Percentiles rank a stretch among this genome's conserved stretches.
These are phyloP conservation scores for Congeria kusceri DNA, from an alignment of 2,888 invertebrate genomes.

Conservation along the genomic window DNA sequence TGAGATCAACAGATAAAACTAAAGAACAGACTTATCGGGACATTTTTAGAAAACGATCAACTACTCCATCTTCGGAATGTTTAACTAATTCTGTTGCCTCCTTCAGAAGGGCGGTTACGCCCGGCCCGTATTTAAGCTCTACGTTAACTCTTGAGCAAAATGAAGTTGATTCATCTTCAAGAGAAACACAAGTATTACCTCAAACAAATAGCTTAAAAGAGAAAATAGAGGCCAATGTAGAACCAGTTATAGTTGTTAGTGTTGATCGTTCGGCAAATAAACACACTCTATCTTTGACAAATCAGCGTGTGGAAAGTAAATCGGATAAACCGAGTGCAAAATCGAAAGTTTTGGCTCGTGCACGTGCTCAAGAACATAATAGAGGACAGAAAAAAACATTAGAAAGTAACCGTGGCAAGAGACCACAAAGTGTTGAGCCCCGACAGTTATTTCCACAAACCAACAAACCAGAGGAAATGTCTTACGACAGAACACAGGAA, in stretches of 20 bases:
- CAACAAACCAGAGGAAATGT: slow-evolving; percentile 13
- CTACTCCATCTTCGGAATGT: slow-evolving; percentile 70
- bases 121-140: slow-evolving; percentile 60
- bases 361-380: slow-evolving; percentile 49
- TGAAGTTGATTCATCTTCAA: slow-evolving; percentile 42
- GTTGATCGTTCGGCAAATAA: slow-evolving; percentile 63
- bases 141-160: slow-evolving; percentile 40
- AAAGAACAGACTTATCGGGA: slow-evolving; percentile 70
- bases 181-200: slow-evolving; percentile 45
- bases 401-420: slow-evolving; percentile 42
- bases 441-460: slow-evolving; percentile 50
- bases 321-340: slow-evolving; percentile 12
- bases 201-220: slow-evolving; percentile 51
- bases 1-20: slow-evolving; percentile 34
- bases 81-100: slow-evolving; percentile 10
- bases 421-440: slow-evolving; percentile 68
- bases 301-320: neutral
- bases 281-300: slow-evolving; percentile 52
- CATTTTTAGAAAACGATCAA: slow-evolving; percentile 71
- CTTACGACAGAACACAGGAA: slow-evolving; percentile 74
- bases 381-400: slow-evolving; percentile 39
- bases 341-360: slow-evolving; percentile 65
- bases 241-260: slow-evolving; percentile 69
- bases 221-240: slow-evolving; percentile 7
- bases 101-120: slow-evolving; percentile 63